Percentiles rank a stretch among this genome's conserved stretches.
Conservation (phyloP, 35 echinoderm and acorn worm species). For the Patiria miniata region DNA sequence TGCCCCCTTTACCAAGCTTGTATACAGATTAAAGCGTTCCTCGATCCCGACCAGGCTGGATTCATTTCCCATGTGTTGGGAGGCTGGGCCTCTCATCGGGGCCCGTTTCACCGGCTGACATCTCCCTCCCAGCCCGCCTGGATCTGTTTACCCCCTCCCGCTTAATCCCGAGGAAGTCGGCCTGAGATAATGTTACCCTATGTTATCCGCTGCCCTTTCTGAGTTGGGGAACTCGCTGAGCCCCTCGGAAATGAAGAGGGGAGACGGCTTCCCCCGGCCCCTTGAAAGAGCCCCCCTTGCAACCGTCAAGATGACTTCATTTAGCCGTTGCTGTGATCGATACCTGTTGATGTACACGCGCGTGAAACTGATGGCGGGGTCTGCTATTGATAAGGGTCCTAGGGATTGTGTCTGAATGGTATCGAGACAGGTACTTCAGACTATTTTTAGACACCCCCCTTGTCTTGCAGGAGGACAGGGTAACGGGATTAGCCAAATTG, state of each 20-base stretch:
- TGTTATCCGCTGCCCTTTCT: slow-evolving; percentile 27
- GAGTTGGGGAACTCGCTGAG: neutral
- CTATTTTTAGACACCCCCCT: no score
- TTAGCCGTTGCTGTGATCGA: slow-evolving; percentile 7
- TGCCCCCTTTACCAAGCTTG: no score
- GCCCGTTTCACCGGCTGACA: no score
- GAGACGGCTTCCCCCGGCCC: neutral
- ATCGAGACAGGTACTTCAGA: no score
- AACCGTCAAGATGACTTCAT: neutral
- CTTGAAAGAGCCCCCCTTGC: neutral
- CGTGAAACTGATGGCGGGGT: no score
- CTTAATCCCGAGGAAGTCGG: neutral
- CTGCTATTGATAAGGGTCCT: no score
- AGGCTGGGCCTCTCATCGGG: neutral
- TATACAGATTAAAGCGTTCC: neutral
- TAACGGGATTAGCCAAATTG: no score
- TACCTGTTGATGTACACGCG: slow-evolving; percentile 15
- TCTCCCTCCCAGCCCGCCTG: neutral
- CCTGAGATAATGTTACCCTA: slow-evolving; percentile 2
- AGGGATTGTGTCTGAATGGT: no score
- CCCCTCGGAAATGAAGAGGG: slow-evolving; percentile 16
- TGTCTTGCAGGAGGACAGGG: no score
- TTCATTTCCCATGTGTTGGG: neutral
- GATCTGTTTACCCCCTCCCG: slow-evolving; percentile 18
- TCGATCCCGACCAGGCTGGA: neutral